A percentile compares a stretch with the other conserved stretches of the same genome.
These are phyloP conservation scores for Agonopterix alstromeriana DNA, from an alignment of 2,888 invertebrate genomes.

Conservation along the genomic window DNA sequence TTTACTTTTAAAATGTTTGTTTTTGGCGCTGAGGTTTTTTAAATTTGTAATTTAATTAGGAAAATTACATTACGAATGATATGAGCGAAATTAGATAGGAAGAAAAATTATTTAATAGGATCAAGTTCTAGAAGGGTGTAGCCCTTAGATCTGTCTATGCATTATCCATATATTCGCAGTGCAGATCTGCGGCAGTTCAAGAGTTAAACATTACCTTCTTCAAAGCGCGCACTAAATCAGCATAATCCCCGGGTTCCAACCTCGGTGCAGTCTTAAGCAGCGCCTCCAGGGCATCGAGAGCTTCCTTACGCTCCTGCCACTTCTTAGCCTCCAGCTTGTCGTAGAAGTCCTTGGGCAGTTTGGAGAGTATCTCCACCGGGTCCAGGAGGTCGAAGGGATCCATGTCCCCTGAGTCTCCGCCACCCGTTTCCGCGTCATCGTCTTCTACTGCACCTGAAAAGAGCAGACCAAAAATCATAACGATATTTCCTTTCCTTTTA, in stretches of 20 bases:
- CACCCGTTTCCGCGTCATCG: slow-evolving; percentile 77
- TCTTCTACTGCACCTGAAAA: slow-evolving; percentile 56
- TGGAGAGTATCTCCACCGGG: slow-evolving; percentile 94
- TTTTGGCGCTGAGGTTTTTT: too few species aligned
- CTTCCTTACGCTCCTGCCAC: slow-evolving; percentile 97
- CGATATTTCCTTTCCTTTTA: too few species aligned
- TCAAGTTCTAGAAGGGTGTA: too few species aligned
- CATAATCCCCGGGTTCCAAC: slow-evolving; percentile 94
- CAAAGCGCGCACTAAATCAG: slow-evolving; percentile 89
- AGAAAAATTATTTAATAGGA: too few species aligned
- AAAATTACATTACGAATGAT: too few species aligned
- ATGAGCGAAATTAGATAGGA: too few species aligned
- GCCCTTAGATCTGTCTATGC: too few species aligned
- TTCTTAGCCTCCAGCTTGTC: slow-evolving; percentile 96
- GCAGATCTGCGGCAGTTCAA: too few species aligned
- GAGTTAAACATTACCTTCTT: slow-evolving; percentile 81
- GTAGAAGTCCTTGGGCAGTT: slow-evolving; percentile 96
- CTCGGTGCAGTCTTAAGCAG: slow-evolving; percentile 88
- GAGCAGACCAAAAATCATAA: too few species aligned
- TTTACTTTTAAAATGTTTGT: too few species aligned
- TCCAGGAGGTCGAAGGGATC: slow-evolving; percentile 95
- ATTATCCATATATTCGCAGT: too few species aligned
- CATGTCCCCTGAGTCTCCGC: slow-evolving; percentile 80
- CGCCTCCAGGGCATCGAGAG: slow-evolving; percentile 87
- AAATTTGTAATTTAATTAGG: too few species aligned